Evolutionary conservation across 2,113 vertebrate species (phyloP).

Genomic region (Onychostruthus taczanowskii): DNA sequence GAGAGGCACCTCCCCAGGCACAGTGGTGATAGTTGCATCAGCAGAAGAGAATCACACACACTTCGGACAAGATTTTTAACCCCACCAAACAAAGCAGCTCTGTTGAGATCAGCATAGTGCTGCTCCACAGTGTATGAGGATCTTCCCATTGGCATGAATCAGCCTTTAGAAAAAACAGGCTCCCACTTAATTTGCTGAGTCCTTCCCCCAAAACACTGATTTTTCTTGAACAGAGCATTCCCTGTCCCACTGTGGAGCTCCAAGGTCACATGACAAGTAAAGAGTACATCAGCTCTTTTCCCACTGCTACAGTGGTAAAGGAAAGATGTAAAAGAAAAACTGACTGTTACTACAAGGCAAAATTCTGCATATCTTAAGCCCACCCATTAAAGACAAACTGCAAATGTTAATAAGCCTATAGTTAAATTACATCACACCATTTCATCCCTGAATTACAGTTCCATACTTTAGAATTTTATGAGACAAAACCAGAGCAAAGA

Average conservation of each 20-base stretch:
- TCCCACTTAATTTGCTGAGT: not conserved
- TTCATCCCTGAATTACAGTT: not conserved
- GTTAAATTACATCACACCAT: not conserved
- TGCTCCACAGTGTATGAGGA: not conserved
- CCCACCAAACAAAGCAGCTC: not conserved
- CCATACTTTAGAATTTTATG: not conserved
- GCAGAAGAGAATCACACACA: not conserved
- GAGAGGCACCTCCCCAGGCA: not conserved
- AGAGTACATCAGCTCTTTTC: not conserved
- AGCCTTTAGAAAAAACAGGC: not conserved
- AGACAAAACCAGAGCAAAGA: not conserved
- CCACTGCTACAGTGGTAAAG: not conserved
- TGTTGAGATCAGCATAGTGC: not conserved
- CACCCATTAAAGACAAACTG: not conserved
- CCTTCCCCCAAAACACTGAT: not conserved
- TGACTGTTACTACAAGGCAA: not conserved
- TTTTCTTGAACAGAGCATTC: slow-evolving; percentile 2
- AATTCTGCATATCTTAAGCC: not conserved
- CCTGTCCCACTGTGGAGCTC: not conserved
- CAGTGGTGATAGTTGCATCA: not conserved
- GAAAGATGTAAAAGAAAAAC: not conserved
- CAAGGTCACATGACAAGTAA: not conserved
- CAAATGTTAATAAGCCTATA: not conserved
- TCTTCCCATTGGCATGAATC: not conserved
- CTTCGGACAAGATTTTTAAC: not conserved